These are phyloP conservation scores for Brachionus asplanchnoidis DNA, from an alignment of 1,140 invertebrate species.

Conservation along the genomic window DNA sequence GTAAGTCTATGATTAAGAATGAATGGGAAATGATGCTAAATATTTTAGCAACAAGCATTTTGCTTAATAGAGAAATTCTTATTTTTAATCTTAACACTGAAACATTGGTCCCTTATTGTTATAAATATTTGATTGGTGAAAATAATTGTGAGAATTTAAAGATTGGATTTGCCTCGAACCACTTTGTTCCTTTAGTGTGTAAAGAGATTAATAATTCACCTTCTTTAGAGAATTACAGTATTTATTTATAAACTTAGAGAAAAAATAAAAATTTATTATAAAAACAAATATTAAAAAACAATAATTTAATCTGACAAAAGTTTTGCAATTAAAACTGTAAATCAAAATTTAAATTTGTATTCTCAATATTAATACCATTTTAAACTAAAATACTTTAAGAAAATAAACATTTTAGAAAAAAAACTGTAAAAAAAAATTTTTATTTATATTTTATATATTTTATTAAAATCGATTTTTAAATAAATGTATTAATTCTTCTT, in stretches of 20 bases:
- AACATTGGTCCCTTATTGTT: not conserved
- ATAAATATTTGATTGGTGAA: not conserved
- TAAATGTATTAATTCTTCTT: no score
- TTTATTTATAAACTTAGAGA: not conserved
- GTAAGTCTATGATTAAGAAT: not conserved
- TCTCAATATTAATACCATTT: no score
- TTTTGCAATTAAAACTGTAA: no score
- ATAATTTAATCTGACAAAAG: no score
- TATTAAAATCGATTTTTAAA: no score
- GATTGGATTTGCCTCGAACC: not conserved
- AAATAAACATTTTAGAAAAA: no score
- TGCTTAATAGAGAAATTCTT: not conserved
- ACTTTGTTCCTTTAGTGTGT: not conserved
- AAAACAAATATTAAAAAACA: not conserved
- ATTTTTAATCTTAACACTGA: not conserved
- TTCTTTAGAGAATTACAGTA: not conserved
- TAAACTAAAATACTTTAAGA: no score
- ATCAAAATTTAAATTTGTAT: no score
- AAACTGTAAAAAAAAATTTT: no score
- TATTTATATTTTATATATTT: no score
- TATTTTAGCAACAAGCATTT: not conserved
- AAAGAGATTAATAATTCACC: not conserved
- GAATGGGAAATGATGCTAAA: constrained; percentile 13
- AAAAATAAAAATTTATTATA: not conserved
- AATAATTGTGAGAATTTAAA: not conserved